Percentiles rank a stretch among this genome's conserved stretches.
Evolutionary conservation across 2,113 vertebrate species (phyloP).

Genomic region (Oryzias javanicus): DNA sequence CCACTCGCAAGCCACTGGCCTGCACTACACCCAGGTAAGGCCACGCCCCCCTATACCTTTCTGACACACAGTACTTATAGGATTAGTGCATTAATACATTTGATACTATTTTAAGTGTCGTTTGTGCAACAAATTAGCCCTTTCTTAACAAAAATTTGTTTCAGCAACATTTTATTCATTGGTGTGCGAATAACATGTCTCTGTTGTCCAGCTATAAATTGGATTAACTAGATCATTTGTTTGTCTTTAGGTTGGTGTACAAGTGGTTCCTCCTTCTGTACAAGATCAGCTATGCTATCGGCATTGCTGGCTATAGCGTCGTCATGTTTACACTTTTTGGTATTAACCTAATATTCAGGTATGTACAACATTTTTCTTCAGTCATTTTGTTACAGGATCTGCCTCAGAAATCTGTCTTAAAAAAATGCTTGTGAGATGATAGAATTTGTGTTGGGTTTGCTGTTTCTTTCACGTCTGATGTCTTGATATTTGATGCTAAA

Average conservation of each 20-base stretch:
- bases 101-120: too few species aligned
- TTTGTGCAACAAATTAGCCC: too few species aligned
- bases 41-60: neutral
- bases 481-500: too few species aligned
- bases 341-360: constrained; percentile 96
- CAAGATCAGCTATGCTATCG: constrained; percentile 96
- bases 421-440: too few species aligned
- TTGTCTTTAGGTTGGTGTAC: constrained; percentile 88
- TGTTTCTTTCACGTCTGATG: too few species aligned
- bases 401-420: too few species aligned
- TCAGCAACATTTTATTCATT: neutral
- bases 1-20: constrained; percentile 91
- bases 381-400: neutral
- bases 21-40: constrained; percentile 92
- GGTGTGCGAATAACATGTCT: neutral
- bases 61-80: neutral
- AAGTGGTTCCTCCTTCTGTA: constrained; percentile 98
- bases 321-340: constrained; percentile 99
- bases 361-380: constrained; percentile 1
- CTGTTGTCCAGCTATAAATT: neutral
- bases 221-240: neutral
- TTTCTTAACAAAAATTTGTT: too few species aligned
- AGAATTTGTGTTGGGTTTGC: too few species aligned
- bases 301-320: constrained; percentile 92
- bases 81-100: too few species aligned